Conservation (phyloP, 2,888 invertebrate species). For the Cerastoderma edule region DNA sequence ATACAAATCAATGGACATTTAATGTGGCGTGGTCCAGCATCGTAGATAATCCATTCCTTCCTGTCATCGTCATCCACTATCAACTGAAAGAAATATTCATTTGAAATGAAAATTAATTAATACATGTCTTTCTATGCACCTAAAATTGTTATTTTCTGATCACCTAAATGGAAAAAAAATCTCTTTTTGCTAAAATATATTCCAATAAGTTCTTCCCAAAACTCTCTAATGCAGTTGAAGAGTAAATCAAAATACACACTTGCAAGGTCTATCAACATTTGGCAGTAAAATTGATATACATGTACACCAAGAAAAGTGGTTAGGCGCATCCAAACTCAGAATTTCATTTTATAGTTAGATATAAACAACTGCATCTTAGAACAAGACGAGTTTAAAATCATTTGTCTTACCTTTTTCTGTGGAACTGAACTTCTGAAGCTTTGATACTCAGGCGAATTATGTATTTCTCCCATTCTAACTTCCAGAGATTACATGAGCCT, state of each 20-base stretch:
- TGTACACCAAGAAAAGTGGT: too few relatives aligned
- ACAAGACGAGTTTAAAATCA: not conserved
- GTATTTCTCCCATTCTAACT: conserved; percentile 76
- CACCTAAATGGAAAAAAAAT: not conserved
- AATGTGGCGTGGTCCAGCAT: conserved; percentile 92
- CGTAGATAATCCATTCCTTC: conserved; percentile 95
- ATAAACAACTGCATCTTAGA: not conserved
- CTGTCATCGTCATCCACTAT: conserved; percentile 90
- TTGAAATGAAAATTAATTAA: not conserved
- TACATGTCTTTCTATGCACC: not conserved
- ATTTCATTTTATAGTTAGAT: too few relatives aligned
- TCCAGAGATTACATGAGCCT: too few relatives aligned
- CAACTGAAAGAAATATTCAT: conserved; percentile 67
- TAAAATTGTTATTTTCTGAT: not conserved
- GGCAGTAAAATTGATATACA: too few relatives aligned
- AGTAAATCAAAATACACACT: too few relatives aligned
- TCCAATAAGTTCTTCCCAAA: not conserved
- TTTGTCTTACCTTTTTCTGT: conserved; percentile 74
- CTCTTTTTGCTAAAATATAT: not conserved
- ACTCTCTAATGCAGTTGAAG: too few relatives aligned
- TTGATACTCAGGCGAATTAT: conserved; percentile 80
- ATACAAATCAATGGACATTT: conserved; percentile 92
- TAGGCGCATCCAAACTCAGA: too few relatives aligned
- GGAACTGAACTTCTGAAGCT: conserved; percentile 82
- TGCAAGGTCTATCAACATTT: too few relatives aligned